Evolutionary conservation across 2,113 vertebrate genomes (phyloP).

Genomic region (Trinectes maculatus): DNA sequence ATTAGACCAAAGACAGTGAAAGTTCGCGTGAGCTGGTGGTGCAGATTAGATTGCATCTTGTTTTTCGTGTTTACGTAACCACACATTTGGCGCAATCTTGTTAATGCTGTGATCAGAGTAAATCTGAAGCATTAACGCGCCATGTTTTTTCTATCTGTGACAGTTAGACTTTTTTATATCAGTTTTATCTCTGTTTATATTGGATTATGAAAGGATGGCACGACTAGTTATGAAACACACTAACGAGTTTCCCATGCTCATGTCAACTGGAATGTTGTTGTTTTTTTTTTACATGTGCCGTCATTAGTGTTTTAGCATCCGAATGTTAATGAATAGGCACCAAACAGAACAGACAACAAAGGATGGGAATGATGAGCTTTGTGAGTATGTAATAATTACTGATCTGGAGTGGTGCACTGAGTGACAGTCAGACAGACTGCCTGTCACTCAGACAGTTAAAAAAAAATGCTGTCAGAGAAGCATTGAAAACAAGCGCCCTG

Average conservation of each 20-base stretch:
- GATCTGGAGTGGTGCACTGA: background rate
- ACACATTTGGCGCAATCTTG: constrained; percentile 20
- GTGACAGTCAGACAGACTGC: no score
- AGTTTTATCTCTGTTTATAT: constrained; percentile 39
- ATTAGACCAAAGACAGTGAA: background rate
- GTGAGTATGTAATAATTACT: background rate
- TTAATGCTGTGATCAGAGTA: constrained; percentile 33
- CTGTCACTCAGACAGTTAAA: no score
- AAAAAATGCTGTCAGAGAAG: constrained; percentile 3
- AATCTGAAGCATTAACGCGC: constrained; percentile 32
- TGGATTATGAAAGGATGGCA: constrained; percentile 26
- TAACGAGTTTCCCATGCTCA: background rate
- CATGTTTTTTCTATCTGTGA: constrained; percentile 24
- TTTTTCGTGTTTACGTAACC: constrained; percentile 42
- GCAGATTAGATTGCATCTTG: constrained; percentile 21
- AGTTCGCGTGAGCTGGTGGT: background rate
- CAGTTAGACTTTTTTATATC: background rate
- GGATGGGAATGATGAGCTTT: background rate
- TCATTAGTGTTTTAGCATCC: background rate
- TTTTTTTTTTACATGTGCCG: background rate
- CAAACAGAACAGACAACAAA: background rate
- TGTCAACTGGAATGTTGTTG: background rate
- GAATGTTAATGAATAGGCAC: background rate
- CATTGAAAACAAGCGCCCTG: constrained; percentile 3
- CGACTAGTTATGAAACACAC: no score